Evolutionary conservation across 2,113 vertebrate genomes (phyloP).

Genomic region (Salvelinus fontinalis): DNA sequence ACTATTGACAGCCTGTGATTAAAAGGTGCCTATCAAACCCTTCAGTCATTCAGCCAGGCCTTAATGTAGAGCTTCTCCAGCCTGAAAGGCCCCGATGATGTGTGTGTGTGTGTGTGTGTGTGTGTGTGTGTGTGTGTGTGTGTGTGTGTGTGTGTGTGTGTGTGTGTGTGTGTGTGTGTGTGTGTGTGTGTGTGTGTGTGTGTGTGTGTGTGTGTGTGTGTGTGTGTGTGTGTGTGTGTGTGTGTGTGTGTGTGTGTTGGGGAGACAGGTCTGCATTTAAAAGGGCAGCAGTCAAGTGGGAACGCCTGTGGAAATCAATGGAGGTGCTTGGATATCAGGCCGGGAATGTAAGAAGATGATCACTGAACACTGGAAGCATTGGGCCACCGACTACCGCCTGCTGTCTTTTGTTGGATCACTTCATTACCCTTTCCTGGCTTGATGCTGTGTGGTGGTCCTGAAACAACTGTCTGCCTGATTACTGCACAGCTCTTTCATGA

Average conservation of each 20-base stretch:
- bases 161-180: constrained; percentile 8
- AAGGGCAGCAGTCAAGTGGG: background rate
- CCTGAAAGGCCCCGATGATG: constrained; percentile 32
- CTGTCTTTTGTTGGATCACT: constrained; percentile 46
- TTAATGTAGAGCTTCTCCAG: constrained; percentile 15
- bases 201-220: constrained; percentile 21
- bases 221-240: constrained; percentile 12
- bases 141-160: constrained; percentile 17
- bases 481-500: too few relatives aligned
- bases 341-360: background rate
- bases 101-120: constrained; percentile 9
- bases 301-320: constrained; percentile 8
- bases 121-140: constrained; percentile 18
- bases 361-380: background rate
- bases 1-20: constrained; percentile 64
- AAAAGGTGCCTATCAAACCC: constrained; percentile 50
- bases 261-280: background rate
- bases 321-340: constrained; percentile 8
- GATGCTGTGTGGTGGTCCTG: background rate
- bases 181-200: constrained; percentile 13
- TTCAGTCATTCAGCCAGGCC: constrained; percentile 25
- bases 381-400: background rate
- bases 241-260: constrained; percentile 17
- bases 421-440: constrained; percentile 23
- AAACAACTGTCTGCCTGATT: too few relatives aligned